Conservation (phyloP, 2,888 invertebrate species). For the Rhingia campestris region DNA sequence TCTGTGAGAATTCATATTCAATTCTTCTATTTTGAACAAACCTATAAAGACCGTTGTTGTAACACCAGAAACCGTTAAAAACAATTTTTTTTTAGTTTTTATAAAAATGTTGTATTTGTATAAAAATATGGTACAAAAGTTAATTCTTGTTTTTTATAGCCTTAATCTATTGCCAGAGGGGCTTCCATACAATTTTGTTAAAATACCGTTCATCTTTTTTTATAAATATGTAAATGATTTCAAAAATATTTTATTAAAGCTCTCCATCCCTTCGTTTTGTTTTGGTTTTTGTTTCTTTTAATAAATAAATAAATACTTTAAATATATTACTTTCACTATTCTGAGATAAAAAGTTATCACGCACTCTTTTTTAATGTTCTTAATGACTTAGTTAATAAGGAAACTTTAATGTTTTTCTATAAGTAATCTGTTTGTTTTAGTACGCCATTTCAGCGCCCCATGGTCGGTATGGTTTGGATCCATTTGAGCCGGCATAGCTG, state of each 20-base stretch:
- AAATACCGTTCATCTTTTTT: neutral
- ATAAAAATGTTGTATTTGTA: slow-evolving; percentile 36
- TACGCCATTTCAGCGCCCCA: slow-evolving; percentile 99
- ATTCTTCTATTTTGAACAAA: too few species aligned
- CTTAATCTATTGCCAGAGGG: slow-evolving; percentile 35
- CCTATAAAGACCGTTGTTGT: too few species aligned
- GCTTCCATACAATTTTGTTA: slow-evolving; percentile 4
- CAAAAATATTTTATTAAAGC: slow-evolving; percentile 67
- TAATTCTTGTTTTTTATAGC: slow-evolving; percentile 8
- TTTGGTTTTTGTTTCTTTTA: neutral
- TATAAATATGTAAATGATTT: slow-evolving; percentile 38
- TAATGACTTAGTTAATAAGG: slow-evolving; percentile 72
- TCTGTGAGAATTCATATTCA: too few species aligned
- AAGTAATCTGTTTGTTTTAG: slow-evolving; percentile 80
- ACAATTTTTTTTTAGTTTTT: neutral
- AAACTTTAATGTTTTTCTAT: slow-evolving; percentile 43
- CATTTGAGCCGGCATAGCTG: slow-evolving; percentile 84
- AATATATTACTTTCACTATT: slow-evolving; percentile 40
- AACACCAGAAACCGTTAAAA: too few species aligned
- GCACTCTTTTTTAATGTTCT: slow-evolving; percentile 49
- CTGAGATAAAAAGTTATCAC: slow-evolving; percentile 62
- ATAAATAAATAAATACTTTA: slow-evolving; percentile 48
- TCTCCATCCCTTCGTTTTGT: slow-evolving; percentile 43
- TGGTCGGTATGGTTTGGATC: slow-evolving; percentile 95
- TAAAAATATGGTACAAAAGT: slow-evolving; percentile 55